phyloP scores from a whole-genome alignment of 37 sponge, comb jelly and placozoan genomes.

The Geodia barretti region DNA sequence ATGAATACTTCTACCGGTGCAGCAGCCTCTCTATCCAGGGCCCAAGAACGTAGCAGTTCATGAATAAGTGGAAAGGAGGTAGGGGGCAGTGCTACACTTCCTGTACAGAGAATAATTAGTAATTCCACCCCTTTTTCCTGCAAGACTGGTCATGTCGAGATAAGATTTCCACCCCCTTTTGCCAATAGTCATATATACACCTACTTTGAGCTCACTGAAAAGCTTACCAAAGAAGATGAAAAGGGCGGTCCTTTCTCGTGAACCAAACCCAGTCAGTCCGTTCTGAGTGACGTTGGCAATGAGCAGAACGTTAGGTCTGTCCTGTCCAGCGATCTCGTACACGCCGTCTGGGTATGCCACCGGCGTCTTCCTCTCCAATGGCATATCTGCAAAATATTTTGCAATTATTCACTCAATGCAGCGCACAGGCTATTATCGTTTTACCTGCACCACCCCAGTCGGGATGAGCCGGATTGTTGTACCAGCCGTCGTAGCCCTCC shows the following conservation, averaged over 20 bases:
- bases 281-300: slow-evolving; percentile 60
- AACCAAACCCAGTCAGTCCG: slow-evolving; percentile 69
- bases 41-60: not conserved
- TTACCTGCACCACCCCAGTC: slow-evolving; percentile 85
- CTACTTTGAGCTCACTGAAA: not conserved
- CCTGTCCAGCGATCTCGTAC: slow-evolving; percentile 69
- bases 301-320: slow-evolving; percentile 42
- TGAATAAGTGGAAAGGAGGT: not conserved
- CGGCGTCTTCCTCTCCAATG: slow-evolving; percentile 57
- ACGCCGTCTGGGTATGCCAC: slow-evolving; percentile 71
- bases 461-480: slow-evolving; percentile 85
- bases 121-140: not conserved
- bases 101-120: too few relatives aligned
- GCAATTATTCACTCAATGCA: not conserved
- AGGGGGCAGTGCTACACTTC: too few relatives aligned
- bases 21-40: not conserved
- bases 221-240: slow-evolving; percentile 81
- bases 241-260: slow-evolving; percentile 44
- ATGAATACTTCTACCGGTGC: not conserved
- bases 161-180: not conserved
- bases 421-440: not conserved
- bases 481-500: slow-evolving; percentile 87
- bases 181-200: not conserved
- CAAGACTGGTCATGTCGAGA: not conserved
- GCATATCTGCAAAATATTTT: slow-evolving; percentile 38